Evolutionary conservation across 2,113 vertebrate species (phyloP).

Genomic region (zebrafish (Danio rerio)): GRCz12tu NC_133181.1:5344501-5345000

Average conservation of each 20-base stretch:
- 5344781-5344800: slow-evolving; percentile 76
- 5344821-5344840: slow-evolving; percentile 75
- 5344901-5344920: slow-evolving; percentile 42
- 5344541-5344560: background rate
- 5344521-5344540: background rate
- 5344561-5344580: background rate
- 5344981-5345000: background rate
- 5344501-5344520: background rate
- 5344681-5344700: slow-evolving; percentile 2
- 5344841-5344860: slow-evolving; percentile 74
- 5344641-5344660: slow-evolving; percentile 29
- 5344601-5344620: background rate
- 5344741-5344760: slow-evolving; percentile 78
- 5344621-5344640: background rate
- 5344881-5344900: slow-evolving; percentile 60
- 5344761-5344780: slow-evolving; percentile 76
- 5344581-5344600: background rate
- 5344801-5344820: slow-evolving; percentile 80
- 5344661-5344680: background rate
- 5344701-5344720: slow-evolving; percentile 67
- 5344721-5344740: slow-evolving; percentile 75
- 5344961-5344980: slow-evolving; percentile 15
- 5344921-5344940: slow-evolving; percentile 37
- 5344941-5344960: background rate
- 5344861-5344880: slow-evolving; percentile 63